phyloP scores from a whole-genome alignment of 2,797 vertebrate genomes.

The Spinus pinus region DNA sequence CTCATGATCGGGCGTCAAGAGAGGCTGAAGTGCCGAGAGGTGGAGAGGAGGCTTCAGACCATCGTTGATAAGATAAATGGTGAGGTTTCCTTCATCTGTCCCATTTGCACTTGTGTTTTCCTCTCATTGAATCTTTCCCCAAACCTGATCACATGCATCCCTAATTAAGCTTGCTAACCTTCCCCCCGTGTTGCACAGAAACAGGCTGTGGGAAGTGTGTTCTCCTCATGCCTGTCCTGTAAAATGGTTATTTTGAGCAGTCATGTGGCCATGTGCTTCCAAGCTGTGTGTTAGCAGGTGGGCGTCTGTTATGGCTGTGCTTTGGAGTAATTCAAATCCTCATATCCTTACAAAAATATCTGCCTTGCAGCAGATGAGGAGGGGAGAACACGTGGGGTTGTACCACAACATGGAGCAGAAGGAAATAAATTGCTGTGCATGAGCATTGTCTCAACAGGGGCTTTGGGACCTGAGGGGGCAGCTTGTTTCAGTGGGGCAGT shows the following conservation, averaged over 20 bases:
- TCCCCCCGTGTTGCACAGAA: not conserved
- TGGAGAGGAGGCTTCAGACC: conserved; percentile 85
- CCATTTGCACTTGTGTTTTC: not conserved
- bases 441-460: not conserved
- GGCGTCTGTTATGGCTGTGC: conserved; percentile 35
- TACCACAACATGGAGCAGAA: not conserved
- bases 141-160: not conserved
- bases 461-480: not conserved
- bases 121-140: not conserved
- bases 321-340: not conserved
- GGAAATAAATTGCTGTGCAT: not conserved
- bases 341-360: conserved; percentile 27
- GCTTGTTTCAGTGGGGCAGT: not conserved
- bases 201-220: not conserved
- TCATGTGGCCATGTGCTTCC: not conserved
- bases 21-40: conserved; percentile 87
- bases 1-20: conserved; percentile 89
- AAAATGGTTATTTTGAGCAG: not conserved
- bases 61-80: conserved; percentile 89
- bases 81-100: conserved; percentile 65
- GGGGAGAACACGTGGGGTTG: not conserved
- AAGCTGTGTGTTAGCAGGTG: conserved; percentile 16
- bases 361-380: conserved; percentile 39
- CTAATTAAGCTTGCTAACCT: not conserved
- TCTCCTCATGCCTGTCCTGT: not conserved